These are phyloP conservation scores for Takifugu bimaculatus DNA, from an alignment of 2,113 vertebrate genomes.

Conservation along the genomic window DNA sequence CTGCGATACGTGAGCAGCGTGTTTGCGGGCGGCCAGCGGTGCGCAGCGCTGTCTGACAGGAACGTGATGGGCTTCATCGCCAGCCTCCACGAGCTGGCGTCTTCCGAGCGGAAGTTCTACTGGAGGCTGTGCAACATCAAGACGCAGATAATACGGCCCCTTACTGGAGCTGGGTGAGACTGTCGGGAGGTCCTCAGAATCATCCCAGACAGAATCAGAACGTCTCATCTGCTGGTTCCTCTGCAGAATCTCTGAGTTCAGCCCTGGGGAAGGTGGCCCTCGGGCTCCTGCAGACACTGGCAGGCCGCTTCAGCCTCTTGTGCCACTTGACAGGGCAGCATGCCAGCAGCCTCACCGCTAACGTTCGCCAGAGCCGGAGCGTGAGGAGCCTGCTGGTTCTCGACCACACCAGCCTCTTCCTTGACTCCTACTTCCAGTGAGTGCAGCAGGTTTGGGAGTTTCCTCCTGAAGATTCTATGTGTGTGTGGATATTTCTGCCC, in stretches of 20 bases:
- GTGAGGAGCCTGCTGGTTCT: constrained; percentile 83
- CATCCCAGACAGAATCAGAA: no score
- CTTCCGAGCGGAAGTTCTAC: constrained; percentile 90
- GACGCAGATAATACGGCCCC: constrained; percentile 86
- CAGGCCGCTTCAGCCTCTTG: constrained; percentile 82
- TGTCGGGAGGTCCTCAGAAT: no score
- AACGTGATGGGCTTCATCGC: constrained; percentile 93
- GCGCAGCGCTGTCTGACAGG: constrained; percentile 82
- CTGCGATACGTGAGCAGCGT: constrained; percentile 90
- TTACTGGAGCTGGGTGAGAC: constrained; percentile 87
- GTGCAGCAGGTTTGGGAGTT: constrained; percentile 41
- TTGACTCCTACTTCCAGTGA: constrained; percentile 87
- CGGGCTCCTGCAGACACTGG: constrained; percentile 83
- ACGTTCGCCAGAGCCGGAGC: constrained; percentile 81
- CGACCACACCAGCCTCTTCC: constrained; percentile 85
- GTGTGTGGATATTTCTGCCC: no score
- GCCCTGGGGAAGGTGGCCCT: constrained; percentile 65
- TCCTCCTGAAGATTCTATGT: no score
- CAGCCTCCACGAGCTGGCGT: constrained; percentile 90
- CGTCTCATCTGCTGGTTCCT: not conserved
- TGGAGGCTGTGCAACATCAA: constrained; percentile 85
- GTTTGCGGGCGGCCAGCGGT: constrained; percentile 82
- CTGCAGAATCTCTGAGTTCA: constrained; percentile 82
- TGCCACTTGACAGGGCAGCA: constrained; percentile 94
- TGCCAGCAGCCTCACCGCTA: constrained; percentile 83